Evolutionary conservation across 2,113 vertebrate species (phyloP), one percentile per base, ranked within the genome.

Genomic region (Tonatia bakeri): DNA sequence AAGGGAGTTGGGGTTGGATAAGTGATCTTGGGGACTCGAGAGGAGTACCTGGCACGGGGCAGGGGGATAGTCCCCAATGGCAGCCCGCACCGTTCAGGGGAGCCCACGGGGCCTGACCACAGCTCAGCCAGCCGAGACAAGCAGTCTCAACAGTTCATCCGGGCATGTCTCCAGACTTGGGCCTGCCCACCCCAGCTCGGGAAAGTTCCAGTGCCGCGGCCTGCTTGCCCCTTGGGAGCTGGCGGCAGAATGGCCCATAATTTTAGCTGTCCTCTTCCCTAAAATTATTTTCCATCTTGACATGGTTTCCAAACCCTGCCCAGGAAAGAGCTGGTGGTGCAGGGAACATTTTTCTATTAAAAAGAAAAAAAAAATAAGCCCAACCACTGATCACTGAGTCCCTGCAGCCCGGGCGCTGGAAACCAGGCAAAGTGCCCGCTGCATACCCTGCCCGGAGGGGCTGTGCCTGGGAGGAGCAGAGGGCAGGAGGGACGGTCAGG

Each of bases 241-340:
- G 94, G 87, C 72, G 0, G 69, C 88, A 61, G 87, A 52, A 13
- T 2, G 54, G 65, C 33, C 90, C 43, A 4, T 97, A 91, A 97
- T 97, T 97, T 95, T 72, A 96, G 83, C 43, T 45, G 3, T 69
- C 9, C 65, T 87, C 36, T 76, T 33, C 87, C 80, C 84, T 90
- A 47, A 95, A 96, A 92, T 93, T 87, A 94, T 94, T 95, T 94
- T 81, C 65, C 87, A 90, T 87, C 70, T 93, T 92, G 76, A 96
- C 94, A 92, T 76, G 70, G 95, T 95, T 95, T 93, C 80, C 70
- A 73, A 81, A 67, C 80, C 89, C 94, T 88, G 80, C 88, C 94
- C 88, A 95, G 95, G 88, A 96, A 95, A 72, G 81, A 95, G 88
- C 24, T 92, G 86, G 93, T 85, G 84, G 93, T 8, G 0, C 76